These are phyloP conservation scores for Pelagia noctiluca DNA, from an alignment of 30 jellyfish, hydroid and myxozoan genomes.

Conservation along the genomic window DNA sequence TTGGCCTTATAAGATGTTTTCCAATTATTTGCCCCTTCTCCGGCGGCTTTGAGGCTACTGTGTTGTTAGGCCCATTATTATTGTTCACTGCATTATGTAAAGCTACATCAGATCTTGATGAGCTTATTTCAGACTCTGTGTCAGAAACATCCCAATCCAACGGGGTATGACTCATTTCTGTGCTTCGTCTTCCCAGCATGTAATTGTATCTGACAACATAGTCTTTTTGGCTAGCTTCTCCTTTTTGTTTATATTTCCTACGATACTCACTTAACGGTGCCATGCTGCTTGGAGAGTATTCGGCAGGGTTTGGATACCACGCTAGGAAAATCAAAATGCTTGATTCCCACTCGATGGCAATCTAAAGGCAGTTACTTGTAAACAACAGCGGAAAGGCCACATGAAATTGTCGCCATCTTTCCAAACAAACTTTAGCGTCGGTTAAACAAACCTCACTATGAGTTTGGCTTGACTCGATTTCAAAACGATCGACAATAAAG, in stretches of 20 bases:
- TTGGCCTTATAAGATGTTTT: neutral
- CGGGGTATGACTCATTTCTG: conserved; percentile 47
- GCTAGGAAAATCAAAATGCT: neutral
- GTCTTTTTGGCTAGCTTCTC: conserved; percentile 32
- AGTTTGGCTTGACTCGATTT: neutral
- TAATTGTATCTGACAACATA: conserved; percentile 33
- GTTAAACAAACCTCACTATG: too few relatives aligned
- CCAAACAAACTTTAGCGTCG: neutral
- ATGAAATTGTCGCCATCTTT: conserved; percentile 9
- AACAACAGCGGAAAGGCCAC: neutral
- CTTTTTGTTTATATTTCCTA: conserved; percentile 22
- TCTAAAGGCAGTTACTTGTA: neutral
- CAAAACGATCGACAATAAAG: too few relatives aligned
- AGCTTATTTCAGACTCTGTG: conserved; percentile 21
- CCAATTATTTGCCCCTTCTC: too few relatives aligned
- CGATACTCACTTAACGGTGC: conserved; percentile 31
- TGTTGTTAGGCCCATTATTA: too few relatives aligned
- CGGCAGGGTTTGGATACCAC: neutral
- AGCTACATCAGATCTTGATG: conserved; percentile 10
- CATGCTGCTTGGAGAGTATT: neutral
- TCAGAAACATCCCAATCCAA: conserved; percentile 18
- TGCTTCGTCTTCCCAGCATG: conserved; percentile 39
- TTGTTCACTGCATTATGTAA: neutral
- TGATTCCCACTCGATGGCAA: neutral
- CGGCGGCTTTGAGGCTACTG: too few relatives aligned